A percentile compares a stretch with the other conserved stretches of the same genome.
phyloP scores from a whole-genome alignment of 2,888 invertebrate species.

The Neoscelio sp. region DNA sequence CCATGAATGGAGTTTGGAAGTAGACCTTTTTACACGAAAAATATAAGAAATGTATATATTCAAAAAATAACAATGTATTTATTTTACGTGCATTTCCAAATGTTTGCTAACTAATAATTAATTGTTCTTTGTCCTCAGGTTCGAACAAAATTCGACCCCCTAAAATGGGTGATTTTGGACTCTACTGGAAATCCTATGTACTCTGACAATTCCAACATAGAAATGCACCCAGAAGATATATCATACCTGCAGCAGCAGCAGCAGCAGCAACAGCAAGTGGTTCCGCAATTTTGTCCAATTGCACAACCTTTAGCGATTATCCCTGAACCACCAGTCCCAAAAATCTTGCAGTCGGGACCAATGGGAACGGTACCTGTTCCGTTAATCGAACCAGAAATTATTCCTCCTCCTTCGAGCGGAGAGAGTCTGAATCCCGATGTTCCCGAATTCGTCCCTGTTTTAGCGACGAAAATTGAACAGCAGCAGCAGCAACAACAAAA shows the following conservation, averaged over 20 bases:
- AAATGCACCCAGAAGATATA: constrained; percentile 75
- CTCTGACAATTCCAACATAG: constrained; percentile 77
- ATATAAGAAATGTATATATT: constrained; percentile 13
- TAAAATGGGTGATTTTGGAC: constrained; percentile 94
- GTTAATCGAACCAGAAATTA: too few relatives aligned
- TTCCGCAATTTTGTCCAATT: constrained; percentile 84
- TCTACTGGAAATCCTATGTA: constrained; percentile 76
- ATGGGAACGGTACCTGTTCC: constrained; percentile 75
- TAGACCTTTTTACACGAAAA: constrained; percentile 70
- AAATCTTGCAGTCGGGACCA: constrained; percentile 84
- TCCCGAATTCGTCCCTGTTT: constrained; percentile 91
- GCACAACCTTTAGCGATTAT: constrained; percentile 87
- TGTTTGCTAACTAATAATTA: too few relatives aligned
- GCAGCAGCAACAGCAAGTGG: constrained; percentile 2
- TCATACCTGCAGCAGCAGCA: background rate
- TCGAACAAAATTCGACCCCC: constrained; percentile 92
- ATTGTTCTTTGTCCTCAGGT: constrained; percentile 86
- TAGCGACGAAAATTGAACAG: constrained; percentile 18
- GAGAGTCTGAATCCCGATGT: constrained; percentile 93
- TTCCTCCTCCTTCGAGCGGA: constrained; percentile 76
- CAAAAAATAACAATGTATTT: background rate
- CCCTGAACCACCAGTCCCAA: constrained; percentile 89
- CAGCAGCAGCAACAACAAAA: background rate
- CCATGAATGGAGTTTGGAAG: constrained; percentile 80
- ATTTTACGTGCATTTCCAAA: constrained; percentile 22